These are phyloP conservation scores for Lepus townsendii DNA, from an alignment of 2,797 vertebrate species.

Conservation along the genomic window DNA sequence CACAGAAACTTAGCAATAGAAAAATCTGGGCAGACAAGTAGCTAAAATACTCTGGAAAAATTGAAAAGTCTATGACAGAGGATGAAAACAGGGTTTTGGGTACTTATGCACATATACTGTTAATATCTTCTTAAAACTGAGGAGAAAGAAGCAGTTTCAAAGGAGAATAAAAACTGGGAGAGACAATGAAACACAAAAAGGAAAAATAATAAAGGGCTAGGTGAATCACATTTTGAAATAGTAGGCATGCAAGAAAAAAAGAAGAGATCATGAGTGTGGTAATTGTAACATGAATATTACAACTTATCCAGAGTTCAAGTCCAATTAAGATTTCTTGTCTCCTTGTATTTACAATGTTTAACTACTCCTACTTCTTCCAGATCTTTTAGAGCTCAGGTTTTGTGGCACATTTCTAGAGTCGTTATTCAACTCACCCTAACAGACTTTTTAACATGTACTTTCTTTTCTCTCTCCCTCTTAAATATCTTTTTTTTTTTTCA, in stretches of 20 bases:
- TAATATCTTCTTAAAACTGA: conserved; percentile 15
- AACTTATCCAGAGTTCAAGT: background rate
- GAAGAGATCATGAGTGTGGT: background rate
- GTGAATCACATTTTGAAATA: background rate
- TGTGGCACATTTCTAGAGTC: background rate
- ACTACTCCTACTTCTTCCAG: background rate
- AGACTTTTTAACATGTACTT: background rate
- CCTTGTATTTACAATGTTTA: background rate
- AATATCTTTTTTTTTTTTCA: too few relatives aligned
- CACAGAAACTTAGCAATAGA: background rate
- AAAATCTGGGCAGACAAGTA: background rate
- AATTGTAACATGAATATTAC: background rate
- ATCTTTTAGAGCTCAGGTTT: background rate
- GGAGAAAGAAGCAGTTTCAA: background rate
- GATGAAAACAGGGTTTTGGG: background rate
- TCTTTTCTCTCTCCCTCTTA: background rate
- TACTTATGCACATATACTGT: background rate
- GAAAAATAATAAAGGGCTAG: background rate
- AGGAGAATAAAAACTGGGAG: background rate
- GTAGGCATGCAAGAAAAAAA: background rate
- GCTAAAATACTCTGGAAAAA: background rate
- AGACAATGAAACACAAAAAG: background rate
- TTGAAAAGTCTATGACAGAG: background rate
- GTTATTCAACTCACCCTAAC: background rate
- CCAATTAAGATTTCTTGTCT: background rate